These are phyloP conservation scores for Caiman crocodilus DNA, from an alignment of 2,797 vertebrate species.

Conservation along the genomic window DNA sequence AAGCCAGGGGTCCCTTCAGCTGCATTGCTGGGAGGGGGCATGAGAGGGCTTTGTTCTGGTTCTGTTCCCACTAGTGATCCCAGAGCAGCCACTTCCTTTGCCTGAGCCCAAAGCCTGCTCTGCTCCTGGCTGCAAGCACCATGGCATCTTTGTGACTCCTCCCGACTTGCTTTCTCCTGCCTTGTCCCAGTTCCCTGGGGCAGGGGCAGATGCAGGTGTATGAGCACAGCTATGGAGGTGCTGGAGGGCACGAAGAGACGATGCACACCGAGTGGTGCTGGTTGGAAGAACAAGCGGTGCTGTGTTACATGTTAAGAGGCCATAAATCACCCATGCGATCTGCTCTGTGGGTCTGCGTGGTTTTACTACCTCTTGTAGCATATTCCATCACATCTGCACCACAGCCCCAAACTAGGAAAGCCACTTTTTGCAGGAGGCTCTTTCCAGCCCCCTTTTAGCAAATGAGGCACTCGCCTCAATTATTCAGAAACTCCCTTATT, in stretches of 20 bases:
- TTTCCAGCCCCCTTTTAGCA: neutral
- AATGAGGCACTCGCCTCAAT: neutral
- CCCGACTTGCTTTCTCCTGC: neutral
- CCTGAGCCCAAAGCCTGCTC: neutral
- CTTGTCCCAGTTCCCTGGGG: neutral
- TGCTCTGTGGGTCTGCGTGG: neutral
- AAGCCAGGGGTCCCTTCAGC: neutral
- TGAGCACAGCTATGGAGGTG: neutral
- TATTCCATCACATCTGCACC: neutral
- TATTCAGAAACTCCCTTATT: neutral
- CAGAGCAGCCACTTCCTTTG: neutral
- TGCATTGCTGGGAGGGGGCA: neutral
- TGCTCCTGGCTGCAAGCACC: neutral
- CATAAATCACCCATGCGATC: neutral
- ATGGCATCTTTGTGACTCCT: neutral
- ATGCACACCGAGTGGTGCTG: neutral
- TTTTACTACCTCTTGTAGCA: neutral
- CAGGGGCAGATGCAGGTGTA: neutral
- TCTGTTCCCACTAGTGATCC: neutral
- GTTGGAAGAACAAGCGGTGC: accelerated
- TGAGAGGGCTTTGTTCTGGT: neutral
- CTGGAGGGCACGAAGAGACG: neutral
- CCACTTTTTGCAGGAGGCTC: neutral
- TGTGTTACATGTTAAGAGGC: neutral
- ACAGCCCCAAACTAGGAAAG: neutral